Evolutionary conservation across 35 echinoderm and acorn worm genomes (phyloP).

Genomic region (Ophioderma brevispina): DNA sequence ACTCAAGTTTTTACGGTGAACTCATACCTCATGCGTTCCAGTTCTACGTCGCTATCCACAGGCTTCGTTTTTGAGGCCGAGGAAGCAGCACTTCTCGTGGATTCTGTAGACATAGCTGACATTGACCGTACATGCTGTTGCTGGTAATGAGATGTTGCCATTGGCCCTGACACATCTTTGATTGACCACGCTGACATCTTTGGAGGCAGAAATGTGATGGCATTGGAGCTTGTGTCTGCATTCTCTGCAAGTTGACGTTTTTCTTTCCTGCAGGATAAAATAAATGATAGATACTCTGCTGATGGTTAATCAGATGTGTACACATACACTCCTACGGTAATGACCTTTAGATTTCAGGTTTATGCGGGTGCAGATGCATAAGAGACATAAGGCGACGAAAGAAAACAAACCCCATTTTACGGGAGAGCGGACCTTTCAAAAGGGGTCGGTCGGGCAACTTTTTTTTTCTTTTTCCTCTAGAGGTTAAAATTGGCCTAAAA

Average conservation of each 20-base stretch:
- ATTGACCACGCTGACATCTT: background rate
- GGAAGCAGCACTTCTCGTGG: background rate
- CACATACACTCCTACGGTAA: too few species aligned
- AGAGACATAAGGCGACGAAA: too few species aligned
- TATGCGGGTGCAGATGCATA: too few species aligned
- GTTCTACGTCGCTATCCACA: conserved; percentile 12
- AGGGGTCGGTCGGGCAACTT: too few species aligned
- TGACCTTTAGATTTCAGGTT: too few species aligned
- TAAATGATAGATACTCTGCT: too few species aligned
- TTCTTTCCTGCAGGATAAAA: background rate
- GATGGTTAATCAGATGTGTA: too few species aligned
- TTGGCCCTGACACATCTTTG: background rate
- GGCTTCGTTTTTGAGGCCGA: background rate
- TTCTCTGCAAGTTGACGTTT: conserved; percentile 6
- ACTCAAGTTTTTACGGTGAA: too few species aligned
- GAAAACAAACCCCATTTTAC: too few species aligned
- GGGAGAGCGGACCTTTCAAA: too few species aligned
- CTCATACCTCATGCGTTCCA: conserved; percentile 30
- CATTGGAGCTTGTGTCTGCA: background rate
- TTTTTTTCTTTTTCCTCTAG: too few species aligned
- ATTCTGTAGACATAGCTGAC: conserved; percentile 19
- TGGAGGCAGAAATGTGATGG: conserved; percentile 30
- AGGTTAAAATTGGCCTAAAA: too few species aligned
- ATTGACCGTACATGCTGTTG: background rate
- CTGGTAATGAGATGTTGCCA: background rate